These are phyloP conservation scores for Lycorma delicatula DNA, from an alignment of 1,140 invertebrate species.

Conservation along the genomic window DNA sequence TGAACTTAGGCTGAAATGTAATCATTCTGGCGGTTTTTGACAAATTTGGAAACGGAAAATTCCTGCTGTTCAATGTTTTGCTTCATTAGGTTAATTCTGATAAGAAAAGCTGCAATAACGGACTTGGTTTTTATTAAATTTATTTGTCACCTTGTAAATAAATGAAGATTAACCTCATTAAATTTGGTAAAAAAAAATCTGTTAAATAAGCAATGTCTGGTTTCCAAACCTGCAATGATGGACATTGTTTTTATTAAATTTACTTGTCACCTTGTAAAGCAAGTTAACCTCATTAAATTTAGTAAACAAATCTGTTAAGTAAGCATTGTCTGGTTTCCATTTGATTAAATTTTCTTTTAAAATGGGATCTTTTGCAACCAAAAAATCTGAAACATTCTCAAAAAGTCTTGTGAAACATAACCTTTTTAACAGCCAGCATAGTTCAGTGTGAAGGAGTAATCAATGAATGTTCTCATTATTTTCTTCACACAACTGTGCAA, in stretches of 20 bases:
- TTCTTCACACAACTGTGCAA: constrained; percentile 36
- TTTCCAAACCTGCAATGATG: no score
- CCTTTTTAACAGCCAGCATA: constrained; percentile 32
- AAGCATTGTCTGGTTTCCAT: constrained; percentile 25
- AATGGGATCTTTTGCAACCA: constrained; percentile 23
- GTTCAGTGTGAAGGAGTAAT: constrained; percentile 35
- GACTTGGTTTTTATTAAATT: no score
- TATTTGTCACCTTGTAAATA: no score
- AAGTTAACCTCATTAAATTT: constrained; percentile 28
- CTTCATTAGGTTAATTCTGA: constrained; percentile 23
- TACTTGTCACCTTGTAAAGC: constrained; percentile 25
- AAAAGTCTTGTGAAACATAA: constrained; percentile 30
- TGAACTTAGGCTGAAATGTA: constrained; percentile 28
- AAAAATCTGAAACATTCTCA: constrained; percentile 29
- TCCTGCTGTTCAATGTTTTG: no score
- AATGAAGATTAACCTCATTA: no score
- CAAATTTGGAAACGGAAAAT: no score
- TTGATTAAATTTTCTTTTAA: constrained; percentile 25
- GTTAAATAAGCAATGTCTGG: no score
- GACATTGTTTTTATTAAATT: constrained; percentile 27
- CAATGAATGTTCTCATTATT: constrained; percentile 35
- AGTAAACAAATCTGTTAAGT: constrained; percentile 30
- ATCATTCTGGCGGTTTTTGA: constrained; percentile 25
- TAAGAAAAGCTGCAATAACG: constrained; percentile 25
- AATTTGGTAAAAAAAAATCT: no score